Base-by-base conservation (phyloP, 1,140 invertebrate species). In the Zaprionus kolodkinae region DNA sequence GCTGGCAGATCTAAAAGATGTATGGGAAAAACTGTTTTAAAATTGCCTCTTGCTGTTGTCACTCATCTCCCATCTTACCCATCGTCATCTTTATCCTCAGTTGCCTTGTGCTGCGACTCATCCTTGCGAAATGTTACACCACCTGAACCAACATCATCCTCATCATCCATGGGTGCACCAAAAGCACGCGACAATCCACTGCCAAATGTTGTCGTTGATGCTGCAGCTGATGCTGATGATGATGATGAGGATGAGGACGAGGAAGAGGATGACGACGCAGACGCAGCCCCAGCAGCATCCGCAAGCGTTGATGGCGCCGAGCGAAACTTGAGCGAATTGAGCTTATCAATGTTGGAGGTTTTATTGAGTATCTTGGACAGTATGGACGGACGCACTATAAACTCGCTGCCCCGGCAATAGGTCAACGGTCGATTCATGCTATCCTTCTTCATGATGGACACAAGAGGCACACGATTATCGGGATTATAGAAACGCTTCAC, bases 141-240 rank as follows among this genome's bases (percentile, higher is more conserved):
- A 15, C 86, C 76, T 25, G 65, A 78, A 7, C 40, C 40, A 45
- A 90, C 74, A 7, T 68, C 73, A 9, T 85, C 91, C 4, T 86
- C 91, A 38, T 86, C 81, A 10, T 85, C 84, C 55, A 80, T 54
- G 12, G 83, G 94, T 89, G 65, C 94, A 92, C 91, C 94, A 94
- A 89, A 94, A 88, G 90, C 95, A 93, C 81, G 94, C 89, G 79
- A 94, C 88, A 79, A 93, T 86, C 78, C 94, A 93, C 12, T 93
- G 93, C 82, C 95, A 93, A 91, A 95, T 1, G 70, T 48, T 1
- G 75, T 25, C 6, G 27, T 6, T 1, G 70, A 43, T 1, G 75
- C 17, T 30, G 27, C 1, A 0, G 27, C 3, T 6, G 27, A 30
- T 30, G 27, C 1, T 5, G 27, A 30, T 27, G 25, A 2, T 27